Percentiles rank a stretch among this genome's conserved stretches.
Conservation (phyloP, 2,888 invertebrate species). For the Pteria penguin region DNA sequence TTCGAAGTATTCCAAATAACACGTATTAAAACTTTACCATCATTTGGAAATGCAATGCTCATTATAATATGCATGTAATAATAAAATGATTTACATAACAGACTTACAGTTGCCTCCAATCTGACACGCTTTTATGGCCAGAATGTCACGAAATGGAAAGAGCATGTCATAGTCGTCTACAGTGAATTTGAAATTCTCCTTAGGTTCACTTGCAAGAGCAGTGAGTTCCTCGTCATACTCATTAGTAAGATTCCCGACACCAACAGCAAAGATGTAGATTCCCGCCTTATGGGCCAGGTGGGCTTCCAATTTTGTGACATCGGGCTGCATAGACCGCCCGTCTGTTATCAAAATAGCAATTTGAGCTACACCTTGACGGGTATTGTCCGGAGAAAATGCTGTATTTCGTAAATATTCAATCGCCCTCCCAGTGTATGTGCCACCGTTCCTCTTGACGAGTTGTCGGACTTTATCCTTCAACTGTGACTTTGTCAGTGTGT, state of each 20-base stretch:
- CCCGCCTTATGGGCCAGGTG: not conserved
- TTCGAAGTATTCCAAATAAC: too few species aligned
- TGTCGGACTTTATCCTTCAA: slow-evolving; percentile 49
- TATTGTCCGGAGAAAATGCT: not conserved
- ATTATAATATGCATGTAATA: too few species aligned
- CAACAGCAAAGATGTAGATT: slow-evolving; percentile 11
- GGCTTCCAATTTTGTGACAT: not conserved
- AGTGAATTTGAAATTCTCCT: not conserved
- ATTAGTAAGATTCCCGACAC: not conserved
- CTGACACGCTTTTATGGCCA: not conserved
- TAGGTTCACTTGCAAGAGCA: not conserved
- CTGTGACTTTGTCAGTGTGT: slow-evolving; percentile 40
- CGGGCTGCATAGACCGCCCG: not conserved
- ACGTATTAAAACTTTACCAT: too few species aligned
- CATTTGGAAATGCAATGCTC: too few species aligned
- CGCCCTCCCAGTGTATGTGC: slow-evolving; percentile 55
- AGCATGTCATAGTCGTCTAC: not conserved
- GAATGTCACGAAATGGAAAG: not conserved
- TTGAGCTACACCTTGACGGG: not conserved
- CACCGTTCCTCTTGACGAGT: slow-evolving; percentile 49
- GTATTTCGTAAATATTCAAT: slow-evolving; percentile 47
- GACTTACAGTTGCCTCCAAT: not conserved
- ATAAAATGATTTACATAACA: too few species aligned
- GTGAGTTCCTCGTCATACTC: not conserved
- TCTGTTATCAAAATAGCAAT: slow-evolving; percentile 14